These are phyloP conservation scores for Seriola rivoliana DNA, from an alignment of 2,113 vertebrate genomes.

Conservation along the genomic window DNA sequence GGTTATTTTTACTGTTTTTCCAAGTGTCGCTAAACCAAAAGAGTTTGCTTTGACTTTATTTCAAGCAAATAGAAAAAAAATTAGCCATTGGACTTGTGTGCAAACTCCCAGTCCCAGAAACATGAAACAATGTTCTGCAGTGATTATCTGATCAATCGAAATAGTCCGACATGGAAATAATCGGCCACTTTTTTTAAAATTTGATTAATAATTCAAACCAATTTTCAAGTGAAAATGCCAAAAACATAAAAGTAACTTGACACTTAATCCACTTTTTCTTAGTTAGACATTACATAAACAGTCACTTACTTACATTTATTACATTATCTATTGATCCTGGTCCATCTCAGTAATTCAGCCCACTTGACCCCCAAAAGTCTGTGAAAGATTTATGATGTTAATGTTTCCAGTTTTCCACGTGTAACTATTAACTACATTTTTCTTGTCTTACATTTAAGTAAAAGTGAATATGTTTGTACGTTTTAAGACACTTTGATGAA, in stretches of 20 bases:
- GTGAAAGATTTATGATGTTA: not conserved
- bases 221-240: too few species aligned
- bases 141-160: not conserved
- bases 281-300: not conserved
- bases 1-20: not conserved
- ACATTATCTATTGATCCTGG: not conserved
- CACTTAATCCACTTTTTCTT: not conserved
- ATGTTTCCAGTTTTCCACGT: not conserved
- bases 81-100: not conserved
- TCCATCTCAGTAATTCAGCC: not conserved
- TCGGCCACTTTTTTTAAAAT: too few species aligned
- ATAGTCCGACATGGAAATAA: not conserved
- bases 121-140: not conserved
- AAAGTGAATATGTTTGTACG: too few species aligned
- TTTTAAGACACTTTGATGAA: not conserved
- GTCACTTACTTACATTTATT: not conserved
- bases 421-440: too few species aligned
- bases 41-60: not conserved
- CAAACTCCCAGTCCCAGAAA: not conserved
- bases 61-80: slow-evolving; percentile 6
- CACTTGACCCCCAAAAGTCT: not conserved
- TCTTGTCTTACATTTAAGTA: too few species aligned
- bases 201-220: too few species aligned
- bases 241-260: not conserved
- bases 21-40: not conserved